Evolutionary conservation across 1,140 invertebrate genomes (phyloP), one percentile per base, ranked within the genome.

Genomic region (Danaus plexippus): DNA sequence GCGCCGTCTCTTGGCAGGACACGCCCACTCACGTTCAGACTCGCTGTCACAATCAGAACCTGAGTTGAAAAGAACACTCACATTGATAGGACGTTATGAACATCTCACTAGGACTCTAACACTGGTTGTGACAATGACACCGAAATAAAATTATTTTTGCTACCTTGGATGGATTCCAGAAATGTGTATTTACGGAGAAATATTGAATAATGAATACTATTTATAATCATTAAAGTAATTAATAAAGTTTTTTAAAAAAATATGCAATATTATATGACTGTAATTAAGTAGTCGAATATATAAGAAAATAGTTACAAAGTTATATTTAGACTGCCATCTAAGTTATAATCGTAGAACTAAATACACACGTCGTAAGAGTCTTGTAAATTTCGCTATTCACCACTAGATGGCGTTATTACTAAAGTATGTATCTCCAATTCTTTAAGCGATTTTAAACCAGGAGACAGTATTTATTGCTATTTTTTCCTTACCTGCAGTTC

Each of bases 11-110:
- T 95, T 95, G 45, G 93, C 91, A 40, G 94, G 93, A 67, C 94
- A 94, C 15, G 92, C 91, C 57, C 93, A 90, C 77, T 95, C 94
- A 52, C 93, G 89, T 70, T 95, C 93, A 45, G 92, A 94, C 62
- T 87, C 87, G 67, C 87, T 88, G 72, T 88, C 87, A 64, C 80
- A 84, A 73, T 88, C 87, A 43, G 83, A 86, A 11, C 85, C 87
- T 88, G 72, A 32, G 22, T 18, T 50, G 44, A 42, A 53, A 59
- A 47, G 9, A 52, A 52, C 43, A 32, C 52, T 9, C 42, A 11
- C 12, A 44, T 8, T 18, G 43, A 41, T 45, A 22, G 13, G 18
- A 9, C 43, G 22, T 32, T 32, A 32, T 32, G 22, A 60, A 60
- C 46, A 55, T 54, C 70, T 69, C 52, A 64, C 59, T 52, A 48